Base-by-base conservation (phyloP, 2,888 invertebrate genomes). In the Margaritifera margaritifera region DNA sequence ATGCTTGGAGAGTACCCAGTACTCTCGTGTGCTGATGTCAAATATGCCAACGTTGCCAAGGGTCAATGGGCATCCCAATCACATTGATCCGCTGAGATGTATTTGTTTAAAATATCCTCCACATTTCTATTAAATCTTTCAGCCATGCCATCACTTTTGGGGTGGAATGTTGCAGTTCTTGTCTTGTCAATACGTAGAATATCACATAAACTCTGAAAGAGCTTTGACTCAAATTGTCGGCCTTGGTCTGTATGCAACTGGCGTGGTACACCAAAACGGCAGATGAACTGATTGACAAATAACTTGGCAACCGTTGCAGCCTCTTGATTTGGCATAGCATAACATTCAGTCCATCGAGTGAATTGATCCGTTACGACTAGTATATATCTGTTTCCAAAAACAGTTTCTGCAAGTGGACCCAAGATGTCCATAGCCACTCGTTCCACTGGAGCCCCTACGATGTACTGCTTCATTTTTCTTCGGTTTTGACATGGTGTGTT, bases 301-400 rank as follows among this genome's bases (percentile, higher is more conserved):
- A 62, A n/a, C 22, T 22, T 42, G 2, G 62, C 62, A 15, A 62
- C 52, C 11, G 62, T 62, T n/a, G 19, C 4, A n/a, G 62, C 52
- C 52, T 62, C 62, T 53, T 52, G 50, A 52, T 62, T 62, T 42
- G 62, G 62, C 62, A 62, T 62, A 19, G 62, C 52, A 52, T 62
- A 27, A 22, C 51, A 51, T 27, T 62, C 62, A 8, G 62, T 62
- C 62, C 62, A 62, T 52, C 50, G 50, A n/a, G 62, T 62, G 62
- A 62, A 62, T n/a, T 62, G 52, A 27, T 62, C 62, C 8, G 24
- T 50, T 18, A 61, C 24, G 4, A 61, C 61, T 42, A 61, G 4
- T 18, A 61, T 61, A 22, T 60, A 60, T 25, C 25, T 62, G 62
- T 62, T 62, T 18, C 62, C 62, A 19, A 20, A 51, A 6, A 52